These are phyloP conservation scores for Motacilla tschutschensis DNA, from an alignment of 2,113 vertebrate species.

Conservation along the genomic window DNA sequence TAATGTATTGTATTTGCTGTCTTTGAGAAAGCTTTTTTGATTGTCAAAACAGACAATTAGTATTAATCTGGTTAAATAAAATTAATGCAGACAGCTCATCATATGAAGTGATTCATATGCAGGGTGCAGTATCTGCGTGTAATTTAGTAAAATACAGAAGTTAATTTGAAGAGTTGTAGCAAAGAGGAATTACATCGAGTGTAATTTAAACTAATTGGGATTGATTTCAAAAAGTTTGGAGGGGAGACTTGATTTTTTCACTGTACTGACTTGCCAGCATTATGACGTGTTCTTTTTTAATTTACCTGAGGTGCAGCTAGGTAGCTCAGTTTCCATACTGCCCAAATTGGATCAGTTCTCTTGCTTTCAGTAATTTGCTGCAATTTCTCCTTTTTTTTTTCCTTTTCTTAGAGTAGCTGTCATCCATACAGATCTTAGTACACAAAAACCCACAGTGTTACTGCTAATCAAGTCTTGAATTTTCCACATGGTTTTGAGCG, in stretches of 20 bases:
- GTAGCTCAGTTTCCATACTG: not conserved
- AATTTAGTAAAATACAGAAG: constrained; percentile 36
- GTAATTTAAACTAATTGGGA: constrained; percentile 35
- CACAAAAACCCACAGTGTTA: not conserved
- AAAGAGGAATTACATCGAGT: constrained; percentile 17
- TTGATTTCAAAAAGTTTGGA: constrained; percentile 42
- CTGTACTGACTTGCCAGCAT: not conserved
- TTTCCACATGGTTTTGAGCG: not conserved
- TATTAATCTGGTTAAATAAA: constrained; percentile 37
- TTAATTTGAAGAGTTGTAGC: constrained; percentile 11
- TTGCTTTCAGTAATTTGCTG: not conserved
- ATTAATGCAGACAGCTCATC: constrained; percentile 50
- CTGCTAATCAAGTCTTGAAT: not conserved
- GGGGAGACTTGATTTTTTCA: not conserved
- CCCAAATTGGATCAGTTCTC: not conserved
- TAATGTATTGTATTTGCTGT: not conserved
- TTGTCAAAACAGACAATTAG: constrained; percentile 59
- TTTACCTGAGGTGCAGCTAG: not conserved
- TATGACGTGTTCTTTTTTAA: not conserved
- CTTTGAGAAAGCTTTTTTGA: not conserved
- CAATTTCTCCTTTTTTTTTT: not conserved
- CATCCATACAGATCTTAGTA: not conserved
- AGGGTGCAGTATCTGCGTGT: constrained; percentile 1
- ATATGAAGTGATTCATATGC: constrained; percentile 44
- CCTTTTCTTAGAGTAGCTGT: not conserved